Percentiles rank a stretch among this genome's conserved stretches.
These are phyloP conservation scores for Chlorodrepanis virens DNA, from an alignment of 2,113 vertebrate genomes.

Conservation along the genomic window DNA sequence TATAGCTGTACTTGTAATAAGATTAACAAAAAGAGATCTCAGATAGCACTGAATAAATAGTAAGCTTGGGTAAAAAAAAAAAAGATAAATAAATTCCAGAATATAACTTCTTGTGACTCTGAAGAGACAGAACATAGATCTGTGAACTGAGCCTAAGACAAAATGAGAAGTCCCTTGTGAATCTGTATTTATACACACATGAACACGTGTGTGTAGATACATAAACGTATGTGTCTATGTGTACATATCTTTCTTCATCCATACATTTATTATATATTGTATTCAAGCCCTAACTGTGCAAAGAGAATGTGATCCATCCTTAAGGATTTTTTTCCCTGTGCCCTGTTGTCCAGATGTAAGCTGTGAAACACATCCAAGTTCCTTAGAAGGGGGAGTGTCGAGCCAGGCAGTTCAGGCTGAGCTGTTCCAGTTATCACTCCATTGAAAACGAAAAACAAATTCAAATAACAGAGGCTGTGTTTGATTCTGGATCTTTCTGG, in stretches of 20 bases:
- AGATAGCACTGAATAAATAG: neutral
- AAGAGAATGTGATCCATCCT: neutral
- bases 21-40: neutral
- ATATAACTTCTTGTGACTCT: neutral
- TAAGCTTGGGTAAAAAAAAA: neutral
- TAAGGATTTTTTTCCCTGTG: neutral
- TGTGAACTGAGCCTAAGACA: neutral
- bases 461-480: neutral
- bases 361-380: slow-evolving; percentile 21
- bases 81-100: neutral
- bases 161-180: neutral
- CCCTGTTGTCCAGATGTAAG: slow-evolving; percentile 29
- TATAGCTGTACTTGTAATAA: neutral
- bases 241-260: neutral
- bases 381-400: neutral
- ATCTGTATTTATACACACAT: neutral
- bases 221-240: neutral
- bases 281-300: neutral
- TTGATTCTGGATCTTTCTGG: neutral
- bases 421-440: slow-evolving; percentile 30
- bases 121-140: neutral
- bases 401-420: slow-evolving; percentile 8
- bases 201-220: neutral
- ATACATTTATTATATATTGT: neutral
- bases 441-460: slow-evolving; percentile 46